Base-by-base conservation (phyloP, 2,113 vertebrate species). In the Orycteropus afer region DNA sequence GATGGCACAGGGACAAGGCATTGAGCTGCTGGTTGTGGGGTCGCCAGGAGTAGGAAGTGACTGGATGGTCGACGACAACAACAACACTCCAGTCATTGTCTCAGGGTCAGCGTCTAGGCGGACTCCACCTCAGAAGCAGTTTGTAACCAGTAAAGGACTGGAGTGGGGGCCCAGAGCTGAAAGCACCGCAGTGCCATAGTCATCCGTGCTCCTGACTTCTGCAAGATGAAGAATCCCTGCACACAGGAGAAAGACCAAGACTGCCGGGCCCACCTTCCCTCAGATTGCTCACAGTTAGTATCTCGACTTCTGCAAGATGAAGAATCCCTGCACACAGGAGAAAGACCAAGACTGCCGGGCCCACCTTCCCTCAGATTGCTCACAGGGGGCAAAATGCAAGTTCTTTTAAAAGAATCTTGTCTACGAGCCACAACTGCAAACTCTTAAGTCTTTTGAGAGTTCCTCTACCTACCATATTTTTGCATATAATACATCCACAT, bases 261-360 rank as follows among this genome's bases (percentile, higher is more conserved):
- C 7, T 2, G 0, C 51, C 47, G 4, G 47, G 67, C 23, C 18
- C 3, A 2, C 6, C 59, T 15, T 9, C 10, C 20, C 74, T 76
- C 88, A 25, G n/a, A n/a, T n/a, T n/a, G n/a, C n/a, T n/a, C n/a
- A n/a, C n/a, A n/a, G n/a, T n/a, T n/a, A n/a, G n/a, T n/a, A n/a
- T 32, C 61, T 34, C 13, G 29, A 32, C 61, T 29, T 65, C 61
- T 14, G 5, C 32, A 65, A 45, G 67, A 67, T 2, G 4, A 8
- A 3, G 51, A 34, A 1, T 27, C 15, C 57, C 63, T 14, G 13
- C 45, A 27, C 34, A 23, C 4, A 1, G 65, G 74, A 45, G 7
- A 37, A 27, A 49, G 61, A 47, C 63, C 67, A 74, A 45, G 37
- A 34, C 7, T 2, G 0, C 51, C 47, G 4, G 47, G 67, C 23